Evolutionary conservation across 1,140 invertebrate genomes (phyloP).

Genomic region (Lasioglossum albipes): DNA sequence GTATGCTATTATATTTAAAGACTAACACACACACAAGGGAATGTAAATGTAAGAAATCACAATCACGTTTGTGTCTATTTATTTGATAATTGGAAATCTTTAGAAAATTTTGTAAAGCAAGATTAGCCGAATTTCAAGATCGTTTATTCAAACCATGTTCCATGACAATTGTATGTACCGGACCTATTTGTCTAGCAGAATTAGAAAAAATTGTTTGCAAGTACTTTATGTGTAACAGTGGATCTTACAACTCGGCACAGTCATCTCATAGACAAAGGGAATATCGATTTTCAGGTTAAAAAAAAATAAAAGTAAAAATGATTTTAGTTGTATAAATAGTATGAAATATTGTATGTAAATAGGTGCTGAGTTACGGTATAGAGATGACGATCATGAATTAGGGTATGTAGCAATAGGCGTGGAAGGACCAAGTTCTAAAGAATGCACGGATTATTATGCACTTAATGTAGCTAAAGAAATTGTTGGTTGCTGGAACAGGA

Average conservation of each 20-base stretch:
- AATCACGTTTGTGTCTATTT: background rate
- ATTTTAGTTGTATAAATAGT: background rate
- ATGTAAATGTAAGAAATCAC: constrained; percentile 2
- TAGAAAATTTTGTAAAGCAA: constrained; percentile 48
- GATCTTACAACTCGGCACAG: constrained; percentile 20
- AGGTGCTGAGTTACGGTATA: constrained; percentile 62
- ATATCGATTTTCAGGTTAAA: constrained; percentile 57
- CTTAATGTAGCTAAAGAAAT: constrained; percentile 63
- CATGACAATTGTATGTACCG: constrained; percentile 60
- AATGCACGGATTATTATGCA: constrained; percentile 52
- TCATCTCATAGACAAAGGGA: constrained; percentile 6
- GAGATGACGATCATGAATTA: constrained; percentile 61
- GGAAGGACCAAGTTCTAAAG: constrained; percentile 59
- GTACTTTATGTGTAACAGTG: constrained; percentile 16
- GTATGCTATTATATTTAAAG: constrained; percentile 4
- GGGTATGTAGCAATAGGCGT: constrained; percentile 62
- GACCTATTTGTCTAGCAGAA: constrained; percentile 49
- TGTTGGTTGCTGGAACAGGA: constrained; percentile 57
- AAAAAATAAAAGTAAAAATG: constrained; percentile 5
- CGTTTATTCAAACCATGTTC: constrained; percentile 49
- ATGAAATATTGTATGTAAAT: background rate
- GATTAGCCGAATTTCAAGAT: constrained; percentile 46
- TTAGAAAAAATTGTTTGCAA: constrained; percentile 47
- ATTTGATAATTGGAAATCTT: background rate
- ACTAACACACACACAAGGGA: background rate